Evolutionary conservation across 2,797 vertebrate species (phyloP).

Genomic region (Alosa sapidissima): DNA sequence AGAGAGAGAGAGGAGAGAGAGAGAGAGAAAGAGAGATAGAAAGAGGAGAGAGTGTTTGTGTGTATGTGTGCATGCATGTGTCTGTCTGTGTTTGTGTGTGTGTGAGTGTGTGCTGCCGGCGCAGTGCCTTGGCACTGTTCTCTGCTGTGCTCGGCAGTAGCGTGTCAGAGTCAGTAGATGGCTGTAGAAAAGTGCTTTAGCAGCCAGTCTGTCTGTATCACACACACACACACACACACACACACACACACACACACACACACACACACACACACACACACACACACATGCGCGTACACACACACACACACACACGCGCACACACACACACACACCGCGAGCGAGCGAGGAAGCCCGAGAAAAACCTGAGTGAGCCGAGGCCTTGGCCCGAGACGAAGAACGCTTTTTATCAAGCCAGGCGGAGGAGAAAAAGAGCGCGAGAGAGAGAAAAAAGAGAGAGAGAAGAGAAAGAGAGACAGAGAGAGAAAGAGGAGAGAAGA

Average conservation of each 20-base stretch:
- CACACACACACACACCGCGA: background rate
- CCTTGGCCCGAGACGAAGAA: conserved; percentile 75
- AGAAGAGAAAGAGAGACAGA: background rate
- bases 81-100: no score
- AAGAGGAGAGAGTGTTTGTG: no score
- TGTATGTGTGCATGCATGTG: no score
- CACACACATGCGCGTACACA: conserved; percentile 55
- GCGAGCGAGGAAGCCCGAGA: conserved; percentile 5
- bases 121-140: background rate
- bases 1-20: no score
- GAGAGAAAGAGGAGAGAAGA: background rate
- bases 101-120: background rate
- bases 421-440: conserved; percentile 60
- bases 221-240: no score
- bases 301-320: background rate
- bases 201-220: conserved; percentile 57
- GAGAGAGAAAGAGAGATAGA: no score
- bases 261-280: background rate
- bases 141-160: conserved; percentile 60
- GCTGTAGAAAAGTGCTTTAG: conserved; percentile 80
- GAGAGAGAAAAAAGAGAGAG: background rate
- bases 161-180: conserved; percentile 79
- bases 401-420: conserved; percentile 73
- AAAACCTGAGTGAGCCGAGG: conserved; percentile 67
- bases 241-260: conserved; percentile 32